These are phyloP conservation scores for Brachynemurus nebulosus DNA, from an alignment of 2,888 invertebrate genomes.

Conservation along the genomic window DNA sequence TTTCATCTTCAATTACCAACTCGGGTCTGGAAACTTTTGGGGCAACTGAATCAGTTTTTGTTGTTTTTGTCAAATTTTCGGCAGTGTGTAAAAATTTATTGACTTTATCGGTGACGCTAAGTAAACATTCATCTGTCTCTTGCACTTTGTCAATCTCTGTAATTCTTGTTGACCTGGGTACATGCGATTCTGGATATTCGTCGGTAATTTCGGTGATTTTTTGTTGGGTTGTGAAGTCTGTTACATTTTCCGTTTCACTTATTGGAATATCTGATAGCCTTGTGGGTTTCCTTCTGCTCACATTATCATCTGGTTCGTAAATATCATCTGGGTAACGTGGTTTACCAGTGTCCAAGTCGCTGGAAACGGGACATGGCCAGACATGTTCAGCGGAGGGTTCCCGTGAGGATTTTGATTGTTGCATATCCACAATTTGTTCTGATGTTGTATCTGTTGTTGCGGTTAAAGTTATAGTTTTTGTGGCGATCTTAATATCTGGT, in stretches of 20 bases:
- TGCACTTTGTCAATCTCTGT: slow-evolving; percentile 29
- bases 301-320: slow-evolving; percentile 58
- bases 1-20: slow-evolving; percentile 38
- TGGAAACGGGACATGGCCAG: slow-evolving; percentile 48
- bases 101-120: slow-evolving; percentile 45
- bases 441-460: slow-evolving; percentile 23
- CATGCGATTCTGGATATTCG: slow-evolving; percentile 12
- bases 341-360: slow-evolving; percentile 41
- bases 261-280: slow-evolving; percentile 36
- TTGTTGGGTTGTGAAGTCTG: slow-evolving; percentile 32
- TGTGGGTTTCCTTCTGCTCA: slow-evolving; percentile 25
- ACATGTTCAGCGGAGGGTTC: slow-evolving; percentile 62
- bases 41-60: slow-evolving; percentile 27
- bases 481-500: slow-evolving; percentile 32
- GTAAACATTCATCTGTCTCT: slow-evolving; percentile 36
- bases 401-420: slow-evolving; percentile 58
- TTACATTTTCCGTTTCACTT: slow-evolving; percentile 45
- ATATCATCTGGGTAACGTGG: slow-evolving; percentile 62
- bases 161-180: slow-evolving; percentile 18
- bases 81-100: slow-evolving; percentile 35
- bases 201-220: slow-evolving; percentile 21
- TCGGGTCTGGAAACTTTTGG: slow-evolving; percentile 32
- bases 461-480: slow-evolving; percentile 37
- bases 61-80: slow-evolving; percentile 25
- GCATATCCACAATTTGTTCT: slow-evolving; percentile 49